Evolutionary conservation across 2,797 vertebrate species (phyloP), one percentile per base, ranked within the genome.

Genomic region (Sebastes taczanowskii): DNA sequence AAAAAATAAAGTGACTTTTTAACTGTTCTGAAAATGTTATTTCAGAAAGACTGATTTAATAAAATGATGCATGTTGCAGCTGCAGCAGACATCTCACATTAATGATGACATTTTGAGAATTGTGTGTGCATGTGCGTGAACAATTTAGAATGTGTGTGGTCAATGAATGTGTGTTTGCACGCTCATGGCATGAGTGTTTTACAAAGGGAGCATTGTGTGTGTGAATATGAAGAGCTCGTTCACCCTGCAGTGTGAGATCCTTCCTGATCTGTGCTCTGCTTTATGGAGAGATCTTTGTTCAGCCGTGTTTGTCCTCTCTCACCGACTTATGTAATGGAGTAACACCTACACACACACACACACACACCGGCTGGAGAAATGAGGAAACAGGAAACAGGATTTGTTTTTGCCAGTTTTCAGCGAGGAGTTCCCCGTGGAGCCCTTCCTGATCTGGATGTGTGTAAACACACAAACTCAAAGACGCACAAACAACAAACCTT

Each of bases 301-400:
- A 64, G 70, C 58, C 64, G 38, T 38, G 72, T 78, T 83, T 71
- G 70, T 63, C 81, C 81, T 79, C 68, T 80, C 23, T 90, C 70
- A 71, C 60, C 60, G 46, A 14, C 75, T 94, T 91, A 87, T 91
- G 86, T 83, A 88, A 90, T 70, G 11, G 30, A 87, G 30, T 25
- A 63, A 73, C 30, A 74, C 25, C 42, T 49, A 35, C 32, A 73
- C 67, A 35, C 32, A 73, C 32, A 35, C 32, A 73, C 32, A 73
- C 67, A 70, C 52, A 83, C 53, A 64, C 55, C 13, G 49, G 30
- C 56, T 22, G 65, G 29, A 67, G 83, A 78, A 69, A 90, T 9
- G 56, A 84, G 91, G 89, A 93, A 92, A 84, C 77, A 81, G 91
- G 89, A 93, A 92, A 84, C 77, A 11, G 62, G 88, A 82, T 80